Percentiles rank a stretch among this genome's conserved stretches.
Conservation (phyloP, 2,113 vertebrate species). For the Garra rufa region DNA sequence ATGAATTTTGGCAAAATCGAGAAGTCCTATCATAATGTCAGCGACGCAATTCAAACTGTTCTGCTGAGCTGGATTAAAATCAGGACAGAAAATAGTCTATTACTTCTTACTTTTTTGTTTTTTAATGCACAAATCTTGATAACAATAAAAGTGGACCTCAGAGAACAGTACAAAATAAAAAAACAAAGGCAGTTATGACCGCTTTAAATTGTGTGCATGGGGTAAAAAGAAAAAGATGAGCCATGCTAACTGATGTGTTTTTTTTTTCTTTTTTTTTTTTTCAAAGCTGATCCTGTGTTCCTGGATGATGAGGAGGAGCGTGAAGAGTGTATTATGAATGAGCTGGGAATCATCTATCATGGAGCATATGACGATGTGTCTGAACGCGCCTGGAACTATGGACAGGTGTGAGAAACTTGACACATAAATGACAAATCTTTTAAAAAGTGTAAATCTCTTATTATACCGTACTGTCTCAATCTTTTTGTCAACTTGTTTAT, state of each 20-base stretch:
- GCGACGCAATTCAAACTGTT: too few relatives aligned
- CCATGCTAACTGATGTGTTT: background rate
- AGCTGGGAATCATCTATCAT: slow-evolving; percentile 89
- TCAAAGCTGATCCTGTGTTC: slow-evolving; percentile 87
- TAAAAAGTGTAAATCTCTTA: background rate
- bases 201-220: background rate
- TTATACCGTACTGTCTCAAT: background rate
- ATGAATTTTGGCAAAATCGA: too few relatives aligned
- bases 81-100: too few relatives aligned
- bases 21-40: too few relatives aligned
- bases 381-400: slow-evolving; percentile 90
- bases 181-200: too few relatives aligned
- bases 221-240: background rate
- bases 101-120: too few relatives aligned
- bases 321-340: slow-evolving; percentile 90
- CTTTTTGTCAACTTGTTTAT: background rate
- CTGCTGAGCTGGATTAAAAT: too few relatives aligned
- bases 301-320: slow-evolving; percentile 85
- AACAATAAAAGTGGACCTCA: too few relatives aligned
- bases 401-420: slow-evolving; percentile 81
- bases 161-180: too few relatives aligned
- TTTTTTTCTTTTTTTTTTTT: too few relatives aligned
- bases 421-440: background rate
- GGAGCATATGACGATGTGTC: slow-evolving; percentile 80
- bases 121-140: too few relatives aligned